These are phyloP conservation scores for Daphoenositta chrysoptera DNA, from an alignment of 2,113 vertebrate genomes.

Conservation along the genomic window DNA sequence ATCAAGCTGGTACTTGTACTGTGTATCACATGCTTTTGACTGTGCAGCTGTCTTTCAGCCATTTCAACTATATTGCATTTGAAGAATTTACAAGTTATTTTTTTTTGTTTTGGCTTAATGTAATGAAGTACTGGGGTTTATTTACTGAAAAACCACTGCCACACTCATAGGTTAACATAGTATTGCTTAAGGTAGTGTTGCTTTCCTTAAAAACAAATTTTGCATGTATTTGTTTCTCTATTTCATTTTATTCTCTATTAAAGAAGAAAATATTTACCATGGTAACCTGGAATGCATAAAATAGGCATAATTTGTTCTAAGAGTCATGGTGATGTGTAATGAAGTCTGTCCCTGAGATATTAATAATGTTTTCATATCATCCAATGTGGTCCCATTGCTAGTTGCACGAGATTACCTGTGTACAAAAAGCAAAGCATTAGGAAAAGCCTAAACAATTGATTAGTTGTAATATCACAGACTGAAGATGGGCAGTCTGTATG, in stretches of 20 bases:
- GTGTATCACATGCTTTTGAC: background rate
- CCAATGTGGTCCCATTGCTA: background rate
- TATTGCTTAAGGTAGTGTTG: background rate
- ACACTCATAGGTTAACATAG: background rate
- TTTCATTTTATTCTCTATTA: constrained; percentile 28
- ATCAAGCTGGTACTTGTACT: background rate
- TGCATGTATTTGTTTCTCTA: background rate
- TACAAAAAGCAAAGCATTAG: constrained; percentile 22
- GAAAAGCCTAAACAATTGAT: background rate
- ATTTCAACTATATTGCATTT: background rate
- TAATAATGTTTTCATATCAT: background rate
- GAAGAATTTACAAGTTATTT: background rate
- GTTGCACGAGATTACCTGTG: constrained; percentile 7
- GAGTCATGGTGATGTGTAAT: background rate
- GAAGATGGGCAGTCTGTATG: background rate
- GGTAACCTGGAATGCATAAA: constrained; percentile 49
- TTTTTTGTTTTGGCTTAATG: background rate
- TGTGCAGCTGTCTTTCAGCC: background rate
- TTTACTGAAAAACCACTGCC: background rate
- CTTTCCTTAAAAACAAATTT: background rate
- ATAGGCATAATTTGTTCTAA: constrained; percentile 44
- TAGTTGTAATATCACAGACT: background rate
- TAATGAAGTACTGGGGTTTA: background rate
- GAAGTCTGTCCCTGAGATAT: background rate
- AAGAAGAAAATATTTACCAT: constrained; percentile 45